These are phyloP conservation scores for Gasteruption jaculator DNA, from an alignment of 2,888 invertebrate genomes.

Conservation along the genomic window DNA sequence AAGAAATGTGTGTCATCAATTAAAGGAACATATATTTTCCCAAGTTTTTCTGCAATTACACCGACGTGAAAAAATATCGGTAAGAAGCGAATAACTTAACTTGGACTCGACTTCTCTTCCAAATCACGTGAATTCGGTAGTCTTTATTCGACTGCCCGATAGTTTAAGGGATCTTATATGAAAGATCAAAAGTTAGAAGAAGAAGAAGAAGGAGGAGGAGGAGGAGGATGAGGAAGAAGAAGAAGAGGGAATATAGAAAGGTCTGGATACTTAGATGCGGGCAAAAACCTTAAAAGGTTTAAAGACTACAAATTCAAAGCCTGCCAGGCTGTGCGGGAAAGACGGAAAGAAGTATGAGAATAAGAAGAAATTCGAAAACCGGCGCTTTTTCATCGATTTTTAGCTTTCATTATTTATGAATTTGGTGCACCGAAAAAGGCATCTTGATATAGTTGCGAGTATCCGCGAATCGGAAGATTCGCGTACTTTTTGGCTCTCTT, in stretches of 20 bases:
- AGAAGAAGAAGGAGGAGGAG: conserved; percentile 14
- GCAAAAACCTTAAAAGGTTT: conserved; percentile 47
- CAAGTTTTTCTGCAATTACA: no score
- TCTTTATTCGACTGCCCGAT: no score
- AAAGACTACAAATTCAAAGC: conserved; percentile 49
- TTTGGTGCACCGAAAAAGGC: conserved; percentile 42
- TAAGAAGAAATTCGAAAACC: background rate
- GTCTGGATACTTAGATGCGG: conserved; percentile 11
- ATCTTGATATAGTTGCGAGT: no score
- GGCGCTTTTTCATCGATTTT: conserved; percentile 28
- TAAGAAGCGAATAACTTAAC: no score
- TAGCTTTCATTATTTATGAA: conserved; percentile 49
- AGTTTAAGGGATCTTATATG: background rate
- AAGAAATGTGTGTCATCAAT: no score
- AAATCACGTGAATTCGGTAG: no score
- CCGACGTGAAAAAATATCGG: no score
- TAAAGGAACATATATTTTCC: no score
- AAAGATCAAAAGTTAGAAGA: background rate
- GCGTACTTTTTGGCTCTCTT: no score
- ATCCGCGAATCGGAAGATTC: no score
- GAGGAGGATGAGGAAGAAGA: conserved; percentile 13
- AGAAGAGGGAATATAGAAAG: conserved; percentile 7
- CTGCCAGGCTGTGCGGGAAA: conserved; percentile 30
- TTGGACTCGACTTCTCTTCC: no score
- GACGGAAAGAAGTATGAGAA: conserved; percentile 23